Percentiles rank a stretch among this genome's conserved stretches.
These are phyloP conservation scores for Eutrigla gurnardus DNA, from an alignment of 2,797 vertebrate species.

Conservation along the genomic window DNA sequence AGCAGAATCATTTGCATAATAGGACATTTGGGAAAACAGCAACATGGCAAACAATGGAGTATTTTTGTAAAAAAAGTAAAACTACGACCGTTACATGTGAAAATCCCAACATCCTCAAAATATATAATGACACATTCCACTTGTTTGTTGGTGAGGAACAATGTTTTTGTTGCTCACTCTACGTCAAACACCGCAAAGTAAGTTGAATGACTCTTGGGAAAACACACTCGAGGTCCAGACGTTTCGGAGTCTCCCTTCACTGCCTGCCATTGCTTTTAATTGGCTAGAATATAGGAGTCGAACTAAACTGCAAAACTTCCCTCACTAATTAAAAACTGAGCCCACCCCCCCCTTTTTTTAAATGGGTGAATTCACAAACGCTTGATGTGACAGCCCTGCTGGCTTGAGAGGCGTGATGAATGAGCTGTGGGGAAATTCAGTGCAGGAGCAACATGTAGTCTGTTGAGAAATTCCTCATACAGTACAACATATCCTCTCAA, in stretches of 20 bases:
- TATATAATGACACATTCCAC: not conserved
- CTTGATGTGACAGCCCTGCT: conserved; percentile 33
- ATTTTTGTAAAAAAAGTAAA: conserved; percentile 4
- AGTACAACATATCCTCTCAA: not conserved
- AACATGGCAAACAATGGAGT: conserved; percentile 28
- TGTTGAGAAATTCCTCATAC: not conserved
- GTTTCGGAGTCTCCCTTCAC: conserved; percentile 30
- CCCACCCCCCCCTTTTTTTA: not conserved
- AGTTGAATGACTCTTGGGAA: conserved; percentile 17
- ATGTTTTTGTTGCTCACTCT: not conserved
- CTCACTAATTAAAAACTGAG: conserved; percentile 39
- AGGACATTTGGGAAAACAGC: conserved; percentile 55
- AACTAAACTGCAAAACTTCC: conserved; percentile 35
- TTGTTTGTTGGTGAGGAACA: not conserved
- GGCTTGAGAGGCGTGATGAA: conserved; percentile 42
- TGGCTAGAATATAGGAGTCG: conserved; percentile 34
- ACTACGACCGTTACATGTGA: not conserved
- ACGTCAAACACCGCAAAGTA: not conserved
- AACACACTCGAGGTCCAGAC: conserved; percentile 3
- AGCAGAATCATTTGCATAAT: conserved; percentile 65
- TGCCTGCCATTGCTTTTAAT: conserved; percentile 55
- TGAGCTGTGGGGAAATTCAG: conserved; percentile 31
- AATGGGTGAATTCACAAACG: conserved; percentile 16
- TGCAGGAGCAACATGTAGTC: conserved; percentile 3
- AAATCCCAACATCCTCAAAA: conserved; percentile 7